Conservation (phyloP, 2,797 vertebrate genomes). For the Vireo griseus region DNA sequence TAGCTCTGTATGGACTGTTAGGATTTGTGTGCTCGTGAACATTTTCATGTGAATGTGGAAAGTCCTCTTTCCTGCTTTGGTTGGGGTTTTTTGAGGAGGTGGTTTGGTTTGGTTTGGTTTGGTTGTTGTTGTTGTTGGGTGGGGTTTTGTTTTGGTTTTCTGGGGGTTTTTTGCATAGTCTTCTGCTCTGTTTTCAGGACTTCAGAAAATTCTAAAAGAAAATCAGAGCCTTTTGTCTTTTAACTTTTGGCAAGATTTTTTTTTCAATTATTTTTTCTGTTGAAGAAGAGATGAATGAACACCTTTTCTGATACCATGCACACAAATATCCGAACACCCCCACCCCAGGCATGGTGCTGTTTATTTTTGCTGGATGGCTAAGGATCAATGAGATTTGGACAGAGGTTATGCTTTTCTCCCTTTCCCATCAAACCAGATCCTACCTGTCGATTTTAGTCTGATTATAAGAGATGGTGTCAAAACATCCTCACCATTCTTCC, state of each 20-base stretch:
- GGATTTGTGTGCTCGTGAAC: not conserved
- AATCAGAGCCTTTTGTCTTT: not conserved
- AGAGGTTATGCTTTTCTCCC: not conserved
- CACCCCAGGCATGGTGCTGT: not conserved
- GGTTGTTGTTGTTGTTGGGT: not conserved
- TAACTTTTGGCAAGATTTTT: not conserved
- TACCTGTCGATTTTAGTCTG: not conserved
- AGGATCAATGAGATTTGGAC: not conserved
- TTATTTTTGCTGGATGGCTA: not conserved
- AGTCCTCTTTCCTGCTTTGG: not conserved
- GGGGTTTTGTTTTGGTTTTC: not conserved
- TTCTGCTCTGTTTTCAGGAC: not conserved
- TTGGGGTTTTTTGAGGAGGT: accelerated
- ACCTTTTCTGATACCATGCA: not conserved
- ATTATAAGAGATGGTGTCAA: accelerated
- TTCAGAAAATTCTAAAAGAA: not conserved
- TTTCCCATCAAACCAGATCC: not conserved
- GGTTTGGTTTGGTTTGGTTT: not conserved
- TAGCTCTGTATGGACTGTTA: not conserved
- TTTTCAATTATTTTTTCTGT: not conserved
- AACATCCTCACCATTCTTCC: not conserved
- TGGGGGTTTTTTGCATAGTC: not conserved
- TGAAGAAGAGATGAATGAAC: not conserved
- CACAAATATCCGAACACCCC: not conserved
- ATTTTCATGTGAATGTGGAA: not conserved